Conservation (phyloP, 2,888 invertebrate species). For the Bibio marci region DNA sequence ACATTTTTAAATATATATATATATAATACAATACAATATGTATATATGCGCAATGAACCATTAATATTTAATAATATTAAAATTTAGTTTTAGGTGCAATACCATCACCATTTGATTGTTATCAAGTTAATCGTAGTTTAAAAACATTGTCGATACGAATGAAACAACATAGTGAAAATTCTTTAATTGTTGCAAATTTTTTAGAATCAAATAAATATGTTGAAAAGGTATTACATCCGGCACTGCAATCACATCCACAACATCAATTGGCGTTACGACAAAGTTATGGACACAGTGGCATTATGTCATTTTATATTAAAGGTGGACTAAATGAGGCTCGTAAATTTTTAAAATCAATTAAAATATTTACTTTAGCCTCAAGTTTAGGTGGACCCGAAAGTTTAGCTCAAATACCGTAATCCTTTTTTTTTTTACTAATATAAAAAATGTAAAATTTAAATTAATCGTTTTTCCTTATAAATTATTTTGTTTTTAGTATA, state of each 20-base stretch:
- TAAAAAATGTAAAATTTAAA: background rate
- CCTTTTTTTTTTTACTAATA: background rate
- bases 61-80: constrained; percentile 21
- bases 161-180: constrained; percentile 48
- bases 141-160: constrained; percentile 61
- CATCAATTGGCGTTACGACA: constrained; percentile 41
- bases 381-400: constrained; percentile 67
- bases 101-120: constrained; percentile 69
- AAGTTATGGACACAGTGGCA: constrained; percentile 43
- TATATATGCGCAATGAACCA: too few relatives aligned
- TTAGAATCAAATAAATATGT: constrained; percentile 40
- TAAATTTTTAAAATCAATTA: constrained; percentile 35
- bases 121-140: constrained; percentile 51
- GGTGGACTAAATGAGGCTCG: constrained; percentile 33
- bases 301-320: constrained; percentile 47
- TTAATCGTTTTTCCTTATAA: too few relatives aligned
- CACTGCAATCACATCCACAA: constrained; percentile 43
- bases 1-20: too few relatives aligned
- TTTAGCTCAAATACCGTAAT: constrained; percentile 74
- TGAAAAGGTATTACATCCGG: constrained; percentile 38
- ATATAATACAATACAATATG: too few relatives aligned
- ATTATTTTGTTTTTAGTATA: constrained; percentile 33
- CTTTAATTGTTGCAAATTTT: constrained; percentile 43
- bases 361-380: constrained; percentile 43
- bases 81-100: constrained; percentile 69